A percentile compares a stretch with the other conserved stretches of the same genome.
Conservation (phyloP, 2,888 invertebrate genomes). For the Xestia sexstrigata region DNA sequence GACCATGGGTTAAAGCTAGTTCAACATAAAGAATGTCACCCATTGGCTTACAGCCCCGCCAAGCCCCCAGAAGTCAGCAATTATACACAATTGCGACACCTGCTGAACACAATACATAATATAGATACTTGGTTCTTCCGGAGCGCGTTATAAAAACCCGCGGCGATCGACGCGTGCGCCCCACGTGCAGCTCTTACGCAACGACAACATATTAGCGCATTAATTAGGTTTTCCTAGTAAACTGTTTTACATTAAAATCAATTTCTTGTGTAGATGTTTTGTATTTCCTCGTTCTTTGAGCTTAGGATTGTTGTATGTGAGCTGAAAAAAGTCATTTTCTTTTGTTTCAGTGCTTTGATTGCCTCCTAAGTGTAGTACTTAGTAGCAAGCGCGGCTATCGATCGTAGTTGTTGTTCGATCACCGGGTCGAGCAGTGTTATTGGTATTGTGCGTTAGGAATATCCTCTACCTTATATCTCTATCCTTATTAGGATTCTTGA, state of each 20-base stretch:
- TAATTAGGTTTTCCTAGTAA: slow-evolving; percentile 48
- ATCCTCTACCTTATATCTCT: not conserved
- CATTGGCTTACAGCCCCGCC: slow-evolving; percentile 21
- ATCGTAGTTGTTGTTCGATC: not conserved
- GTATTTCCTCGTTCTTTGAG: slow-evolving; percentile 44
- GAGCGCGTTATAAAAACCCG: slow-evolving; percentile 26
- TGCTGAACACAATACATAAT: slow-evolving; percentile 30
- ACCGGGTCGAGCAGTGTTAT: not conserved
- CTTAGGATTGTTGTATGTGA: not conserved
- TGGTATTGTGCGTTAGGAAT: not conserved
- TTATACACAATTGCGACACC: slow-evolving; percentile 26
- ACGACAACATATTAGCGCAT: slow-evolving; percentile 28
- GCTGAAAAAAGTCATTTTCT: too few relatives aligned
- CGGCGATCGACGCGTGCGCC: slow-evolving; percentile 21
- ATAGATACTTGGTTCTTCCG: slow-evolving; percentile 36
- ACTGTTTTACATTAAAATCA: slow-evolving; percentile 24
- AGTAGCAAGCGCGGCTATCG: not conserved
- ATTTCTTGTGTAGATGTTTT: not conserved
- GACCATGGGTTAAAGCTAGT: not conserved
- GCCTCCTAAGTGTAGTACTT: not conserved
- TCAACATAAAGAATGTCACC: not conserved
- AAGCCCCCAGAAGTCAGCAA: slow-evolving; percentile 25
- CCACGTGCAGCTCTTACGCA: slow-evolving; percentile 40
- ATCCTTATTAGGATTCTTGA: not conserved
- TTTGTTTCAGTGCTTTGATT: not conserved